A percentile compares a stretch with the other conserved stretches of the same genome.
Conservation (phyloP, 2,113 vertebrate species). For the Pseudorasbora parva region DNA sequence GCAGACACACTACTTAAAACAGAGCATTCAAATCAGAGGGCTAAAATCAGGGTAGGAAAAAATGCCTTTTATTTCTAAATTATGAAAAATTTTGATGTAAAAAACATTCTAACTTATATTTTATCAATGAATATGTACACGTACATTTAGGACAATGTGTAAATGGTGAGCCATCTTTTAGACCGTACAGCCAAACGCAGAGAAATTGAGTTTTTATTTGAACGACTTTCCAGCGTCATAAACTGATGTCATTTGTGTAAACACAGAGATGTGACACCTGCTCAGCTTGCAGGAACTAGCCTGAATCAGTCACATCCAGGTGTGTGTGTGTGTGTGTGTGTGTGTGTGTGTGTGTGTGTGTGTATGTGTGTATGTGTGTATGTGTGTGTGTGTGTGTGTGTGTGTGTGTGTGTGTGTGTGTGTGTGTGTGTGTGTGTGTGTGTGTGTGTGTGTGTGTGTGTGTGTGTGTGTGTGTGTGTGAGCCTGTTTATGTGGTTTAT, state of each 20-base stretch:
- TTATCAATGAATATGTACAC: not conserved
- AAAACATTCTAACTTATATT: no score
- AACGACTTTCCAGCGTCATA: constrained; percentile 57
- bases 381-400: not conserved
- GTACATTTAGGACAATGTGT: constrained; percentile 46
- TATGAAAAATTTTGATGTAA: no score
- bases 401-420: not conserved
- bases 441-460: not conserved
- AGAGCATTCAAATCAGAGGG: no score
- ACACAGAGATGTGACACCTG: constrained; percentile 61
- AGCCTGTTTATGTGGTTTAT: no score
- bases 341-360: not conserved
- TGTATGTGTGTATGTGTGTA: no score
- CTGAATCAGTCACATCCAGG: constrained; percentile 25
- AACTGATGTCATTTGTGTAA: constrained; percentile 62
- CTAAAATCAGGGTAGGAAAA: no score
- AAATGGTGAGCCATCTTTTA: constrained; percentile 55
- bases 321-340: constrained; percentile 32
- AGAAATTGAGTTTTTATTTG: constrained; percentile 64
- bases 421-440: not conserved
- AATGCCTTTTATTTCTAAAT: no score
- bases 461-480: not conserved
- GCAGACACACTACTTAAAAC: no score
- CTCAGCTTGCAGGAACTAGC: constrained; percentile 21
- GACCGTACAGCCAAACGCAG: constrained; percentile 31